phyloP scores from a whole-genome alignment of 2,888 invertebrate genomes.

The Xestoiulus laeticollis region DNA sequence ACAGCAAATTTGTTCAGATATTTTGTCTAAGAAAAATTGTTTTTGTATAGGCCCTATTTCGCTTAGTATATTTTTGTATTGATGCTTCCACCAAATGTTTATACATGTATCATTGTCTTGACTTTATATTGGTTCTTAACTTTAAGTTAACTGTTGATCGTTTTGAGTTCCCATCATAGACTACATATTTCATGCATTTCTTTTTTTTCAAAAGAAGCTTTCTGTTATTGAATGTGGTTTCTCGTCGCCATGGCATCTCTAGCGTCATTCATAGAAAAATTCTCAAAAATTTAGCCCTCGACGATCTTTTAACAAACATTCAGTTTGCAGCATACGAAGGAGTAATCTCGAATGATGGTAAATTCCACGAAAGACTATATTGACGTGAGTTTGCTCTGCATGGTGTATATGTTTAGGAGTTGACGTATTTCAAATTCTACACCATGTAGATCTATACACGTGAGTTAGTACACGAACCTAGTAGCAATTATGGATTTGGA shows the following conservation, averaged over 20 bases:
- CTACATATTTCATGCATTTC: background rate
- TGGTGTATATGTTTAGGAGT: no score
- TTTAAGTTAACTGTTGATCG: no score
- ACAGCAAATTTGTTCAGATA: no score
- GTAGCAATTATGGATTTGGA: no score
- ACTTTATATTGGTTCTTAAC: background rate
- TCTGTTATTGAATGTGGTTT: conserved; percentile 5
- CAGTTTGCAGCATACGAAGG: background rate
- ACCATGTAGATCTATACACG: no score
- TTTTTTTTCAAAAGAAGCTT: background rate
- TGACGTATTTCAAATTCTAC: no score
- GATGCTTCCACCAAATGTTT: background rate
- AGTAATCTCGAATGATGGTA: background rate
- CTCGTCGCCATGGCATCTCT: conserved; percentile 8
- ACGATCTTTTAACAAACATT: background rate
- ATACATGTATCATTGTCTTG: background rate
- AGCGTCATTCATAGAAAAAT: background rate
- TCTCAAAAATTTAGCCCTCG: background rate
- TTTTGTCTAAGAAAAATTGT: no score
- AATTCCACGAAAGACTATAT: no score
- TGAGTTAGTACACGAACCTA: no score
- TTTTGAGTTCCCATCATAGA: background rate
- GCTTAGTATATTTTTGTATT: no score
- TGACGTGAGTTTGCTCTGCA: no score
- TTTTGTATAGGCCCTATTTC: no score